A percentile compares a stretch with the other conserved stretches of the same genome.
These are phyloP conservation scores for Etheostoma spectabile DNA, from an alignment of 2,113 vertebrate genomes.

Conservation along the genomic window DNA sequence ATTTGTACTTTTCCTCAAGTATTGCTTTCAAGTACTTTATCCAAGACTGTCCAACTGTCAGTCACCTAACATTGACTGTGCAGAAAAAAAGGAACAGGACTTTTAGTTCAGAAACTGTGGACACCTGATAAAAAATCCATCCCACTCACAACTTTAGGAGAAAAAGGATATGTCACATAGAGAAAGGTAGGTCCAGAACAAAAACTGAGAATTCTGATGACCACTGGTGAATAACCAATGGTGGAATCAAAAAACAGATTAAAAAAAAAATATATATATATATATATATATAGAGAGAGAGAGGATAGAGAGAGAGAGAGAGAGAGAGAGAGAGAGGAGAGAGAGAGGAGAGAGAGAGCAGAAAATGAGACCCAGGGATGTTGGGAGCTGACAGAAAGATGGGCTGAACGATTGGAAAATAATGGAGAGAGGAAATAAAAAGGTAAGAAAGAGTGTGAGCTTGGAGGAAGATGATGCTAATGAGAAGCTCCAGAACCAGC, in stretches of 20 bases:
- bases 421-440: constrained; percentile 39
- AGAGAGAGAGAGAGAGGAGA: no score
- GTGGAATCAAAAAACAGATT: constrained; percentile 1
- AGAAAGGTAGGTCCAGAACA: neutral
- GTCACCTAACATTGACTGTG: neutral
- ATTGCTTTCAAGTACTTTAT: no score
- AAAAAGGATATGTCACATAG: neutral
- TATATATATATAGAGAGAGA: no score
- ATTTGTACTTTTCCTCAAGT: no score
- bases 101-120: neutral
- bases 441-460: constrained; percentile 34
- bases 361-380: constrained; percentile 10
- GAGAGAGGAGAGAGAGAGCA: no score
- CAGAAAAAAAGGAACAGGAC: neutral
- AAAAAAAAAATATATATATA: neutral
- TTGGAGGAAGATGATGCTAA: constrained; percentile 53
- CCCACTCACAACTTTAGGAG: neutral
- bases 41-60: neutral
- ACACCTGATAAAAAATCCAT: neutral
- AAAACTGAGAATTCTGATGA: constrained; percentile 2
- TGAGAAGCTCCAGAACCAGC: constrained; percentile 50
- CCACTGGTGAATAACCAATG: neutral
- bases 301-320: no score
- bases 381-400: constrained; percentile 1
- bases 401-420: constrained; percentile 27